Evolutionary conservation across 2,797 vertebrate species (phyloP).

Genomic region (Mus spretus): DNA sequence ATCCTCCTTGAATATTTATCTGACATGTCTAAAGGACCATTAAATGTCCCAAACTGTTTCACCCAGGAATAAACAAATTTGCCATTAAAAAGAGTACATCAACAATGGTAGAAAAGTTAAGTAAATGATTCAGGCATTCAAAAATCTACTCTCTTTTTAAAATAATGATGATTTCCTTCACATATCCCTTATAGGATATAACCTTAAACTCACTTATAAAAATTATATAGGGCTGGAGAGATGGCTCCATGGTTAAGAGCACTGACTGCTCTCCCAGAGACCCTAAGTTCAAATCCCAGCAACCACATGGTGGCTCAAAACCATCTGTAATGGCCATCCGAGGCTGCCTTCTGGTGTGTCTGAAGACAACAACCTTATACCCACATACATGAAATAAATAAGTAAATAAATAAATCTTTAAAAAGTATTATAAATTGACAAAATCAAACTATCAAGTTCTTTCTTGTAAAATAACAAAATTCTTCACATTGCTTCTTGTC

Average conservation of each 20-base stretch:
- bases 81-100: not conserved
- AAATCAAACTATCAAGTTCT: slow-evolving; percentile 55
- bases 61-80: slow-evolving; percentile 62
- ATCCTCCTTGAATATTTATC: slow-evolving; percentile 12
- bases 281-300: no score
- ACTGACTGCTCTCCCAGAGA: no score
- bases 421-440: slow-evolving; percentile 53
- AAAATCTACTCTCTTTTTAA: slow-evolving; percentile 51
- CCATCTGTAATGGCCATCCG: no score
- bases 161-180: slow-evolving; percentile 54
- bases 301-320: no score
- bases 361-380: no score
- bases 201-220: slow-evolving; percentile 30
- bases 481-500: not conserved
- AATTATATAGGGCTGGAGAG: not conserved
- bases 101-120: slow-evolving; percentile 49
- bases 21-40: not conserved
- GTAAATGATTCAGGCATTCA: slow-evolving; percentile 23
- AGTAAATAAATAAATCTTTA: not conserved
- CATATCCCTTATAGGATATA: not conserved
- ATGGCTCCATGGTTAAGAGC: no score
- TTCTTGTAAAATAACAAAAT: slow-evolving; percentile 2
- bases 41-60: not conserved
- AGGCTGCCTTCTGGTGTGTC: no score
- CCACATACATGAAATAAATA: no score